Percentiles rank a stretch among this genome's conserved stretches.
These are phyloP conservation scores for Melanotaenia trifasciata DNA, from an alignment of 2,797 vertebrate genomes.

Conservation along the genomic window DNA sequence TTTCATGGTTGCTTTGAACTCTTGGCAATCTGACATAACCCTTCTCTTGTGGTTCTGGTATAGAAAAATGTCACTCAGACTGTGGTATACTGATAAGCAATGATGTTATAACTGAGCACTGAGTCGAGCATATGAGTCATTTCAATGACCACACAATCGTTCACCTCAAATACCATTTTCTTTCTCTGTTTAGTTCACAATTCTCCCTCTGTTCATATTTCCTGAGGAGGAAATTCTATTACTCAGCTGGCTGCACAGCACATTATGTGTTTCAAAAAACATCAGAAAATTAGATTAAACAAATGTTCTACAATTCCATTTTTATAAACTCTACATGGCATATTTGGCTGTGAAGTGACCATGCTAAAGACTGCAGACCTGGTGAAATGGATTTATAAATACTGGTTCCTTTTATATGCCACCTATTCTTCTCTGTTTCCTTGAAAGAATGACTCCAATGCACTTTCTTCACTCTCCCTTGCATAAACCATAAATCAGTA, in stretches of 20 bases:
- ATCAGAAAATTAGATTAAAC: slow-evolving; percentile 13
- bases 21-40: slow-evolving; percentile 32
- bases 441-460: slow-evolving; percentile 5
- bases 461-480: slow-evolving; percentile 16
- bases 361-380: slow-evolving; percentile 10
- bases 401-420: slow-evolving; percentile 44
- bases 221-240: slow-evolving; percentile 44
- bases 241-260: slow-evolving; percentile 22
- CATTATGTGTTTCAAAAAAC: slow-evolving; percentile 27
- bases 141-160: slow-evolving; percentile 46
- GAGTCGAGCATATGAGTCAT: slow-evolving; percentile 43
- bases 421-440: slow-evolving; percentile 29
- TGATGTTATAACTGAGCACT: slow-evolving; percentile 32
- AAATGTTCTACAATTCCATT: not conserved
- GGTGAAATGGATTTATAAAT: slow-evolving; percentile 46
- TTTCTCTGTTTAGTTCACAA: slow-evolving; percentile 37
- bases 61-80: slow-evolving; percentile 26
- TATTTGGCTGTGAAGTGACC: slow-evolving; percentile 11
- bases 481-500: slow-evolving; percentile 41
- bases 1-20: slow-evolving; percentile 55
- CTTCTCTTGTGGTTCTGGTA: slow-evolving; percentile 54
- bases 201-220: slow-evolving; percentile 45
- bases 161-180: slow-evolving; percentile 48
- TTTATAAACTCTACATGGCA: slow-evolving; percentile 12
- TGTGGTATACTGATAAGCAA: slow-evolving; percentile 44